Evolutionary conservation across 2,797 vertebrate species (phyloP).

Genomic region (Ctenosaura bakeri): DNA sequence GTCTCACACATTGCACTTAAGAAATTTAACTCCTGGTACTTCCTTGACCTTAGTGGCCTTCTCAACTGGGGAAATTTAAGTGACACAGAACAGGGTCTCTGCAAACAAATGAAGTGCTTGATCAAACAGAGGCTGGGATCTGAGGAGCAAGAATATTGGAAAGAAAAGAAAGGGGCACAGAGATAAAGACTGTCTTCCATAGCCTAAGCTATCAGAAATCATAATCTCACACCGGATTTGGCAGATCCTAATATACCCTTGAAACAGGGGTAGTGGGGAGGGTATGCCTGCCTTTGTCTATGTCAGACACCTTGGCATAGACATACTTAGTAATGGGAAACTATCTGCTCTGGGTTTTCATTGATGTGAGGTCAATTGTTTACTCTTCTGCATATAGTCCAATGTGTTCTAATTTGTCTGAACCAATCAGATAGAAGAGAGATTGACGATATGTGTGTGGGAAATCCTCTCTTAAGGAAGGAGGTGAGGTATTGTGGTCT

Average conservation of each 20-base stretch:
- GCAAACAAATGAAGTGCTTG: constrained; percentile 68
- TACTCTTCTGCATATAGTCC: neutral
- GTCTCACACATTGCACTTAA: constrained; percentile 88
- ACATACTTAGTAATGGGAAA: neutral
- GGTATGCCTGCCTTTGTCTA: neutral
- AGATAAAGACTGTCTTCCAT: neutral
- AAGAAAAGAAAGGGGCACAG: neutral
- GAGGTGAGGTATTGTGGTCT: neutral
- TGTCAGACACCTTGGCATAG: neutral
- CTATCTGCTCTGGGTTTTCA: neutral
- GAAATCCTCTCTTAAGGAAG: neutral
- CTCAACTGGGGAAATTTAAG: constrained; percentile 73
- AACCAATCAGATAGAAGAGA: neutral
- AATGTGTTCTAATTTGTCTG: neutral
- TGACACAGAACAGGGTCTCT: constrained; percentile 83
- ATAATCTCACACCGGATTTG: neutral
- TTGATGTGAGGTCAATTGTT: neutral
- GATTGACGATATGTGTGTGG: neutral
- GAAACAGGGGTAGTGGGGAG: neutral
- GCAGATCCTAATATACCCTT: neutral
- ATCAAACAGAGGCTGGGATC: constrained; percentile 67
- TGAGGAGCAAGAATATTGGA: constrained; percentile 37
- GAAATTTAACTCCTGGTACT: constrained; percentile 84
- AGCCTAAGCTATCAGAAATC: neutral
- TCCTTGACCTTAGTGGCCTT: constrained; percentile 83